Percentiles rank a stretch among this genome's conserved stretches.
Conservation (phyloP, 2,113 vertebrate species). For the Bubo blakistoni region DNA sequence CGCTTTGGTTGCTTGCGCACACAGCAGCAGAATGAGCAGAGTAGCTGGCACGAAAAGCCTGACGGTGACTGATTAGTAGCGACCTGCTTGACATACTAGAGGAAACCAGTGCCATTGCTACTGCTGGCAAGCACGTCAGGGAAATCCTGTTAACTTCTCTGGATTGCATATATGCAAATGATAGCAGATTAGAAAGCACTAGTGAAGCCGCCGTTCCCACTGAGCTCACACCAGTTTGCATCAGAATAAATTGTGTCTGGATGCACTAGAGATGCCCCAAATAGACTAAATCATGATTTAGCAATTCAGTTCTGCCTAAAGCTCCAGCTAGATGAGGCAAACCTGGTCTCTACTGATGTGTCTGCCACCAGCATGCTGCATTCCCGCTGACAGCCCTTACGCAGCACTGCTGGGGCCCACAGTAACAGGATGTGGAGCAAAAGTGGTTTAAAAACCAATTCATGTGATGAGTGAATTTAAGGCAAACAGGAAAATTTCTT, state of each 20-base stretch:
- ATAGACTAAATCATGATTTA: neutral
- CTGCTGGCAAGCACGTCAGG: neutral
- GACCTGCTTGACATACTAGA: neutral
- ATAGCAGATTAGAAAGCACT: neutral
- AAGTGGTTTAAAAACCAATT: constrained; percentile 2
- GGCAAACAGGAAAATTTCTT: constrained; percentile 16
- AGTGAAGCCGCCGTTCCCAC: rapidly evolving
- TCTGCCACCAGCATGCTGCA: neutral
- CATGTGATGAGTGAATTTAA: neutral
- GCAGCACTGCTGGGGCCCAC: rapidly evolving
- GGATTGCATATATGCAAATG: constrained; percentile 9
- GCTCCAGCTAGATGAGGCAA: neutral
- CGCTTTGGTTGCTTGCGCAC: rapidly evolving
- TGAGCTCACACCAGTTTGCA: neutral
- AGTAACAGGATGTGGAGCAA: constrained; percentile 11
- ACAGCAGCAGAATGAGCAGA: neutral
- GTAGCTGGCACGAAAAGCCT: neutral
- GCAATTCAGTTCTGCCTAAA: neutral
- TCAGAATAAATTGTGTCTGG: neutral
- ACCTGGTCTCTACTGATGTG: rapidly evolving
- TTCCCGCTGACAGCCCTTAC: neutral
- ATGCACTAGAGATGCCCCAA: neutral
- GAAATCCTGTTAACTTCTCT: constrained; percentile 30
- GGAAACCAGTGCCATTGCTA: constrained; percentile 6
- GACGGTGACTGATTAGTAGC: neutral